These are phyloP conservation scores for Anolis apletophallus DNA, from an alignment of 2,797 vertebrate genomes.

Conservation along the genomic window DNA sequence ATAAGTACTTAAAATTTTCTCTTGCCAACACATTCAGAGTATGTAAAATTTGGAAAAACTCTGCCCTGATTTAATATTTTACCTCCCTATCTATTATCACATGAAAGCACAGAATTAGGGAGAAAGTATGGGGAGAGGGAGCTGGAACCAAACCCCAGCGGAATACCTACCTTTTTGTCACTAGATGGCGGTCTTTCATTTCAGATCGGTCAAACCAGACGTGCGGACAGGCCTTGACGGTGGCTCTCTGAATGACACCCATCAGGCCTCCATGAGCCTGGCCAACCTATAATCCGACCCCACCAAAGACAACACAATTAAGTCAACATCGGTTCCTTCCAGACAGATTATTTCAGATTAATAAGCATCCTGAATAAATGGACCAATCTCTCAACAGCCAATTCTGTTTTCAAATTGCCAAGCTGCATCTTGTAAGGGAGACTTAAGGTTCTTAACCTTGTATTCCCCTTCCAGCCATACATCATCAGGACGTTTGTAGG, in stretches of 20 bases:
- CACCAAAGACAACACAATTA: neutral
- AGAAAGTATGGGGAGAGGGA: neutral
- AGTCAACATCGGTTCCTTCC: neutral
- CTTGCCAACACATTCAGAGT: neutral
- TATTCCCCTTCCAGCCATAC: no score
- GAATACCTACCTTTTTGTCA: slow-evolving; percentile 85
- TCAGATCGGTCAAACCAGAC: slow-evolving; percentile 97
- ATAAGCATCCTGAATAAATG: neutral
- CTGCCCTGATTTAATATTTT: neutral
- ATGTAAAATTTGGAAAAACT: neutral
- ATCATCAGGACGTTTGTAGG: no score
- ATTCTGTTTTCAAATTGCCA: neutral
- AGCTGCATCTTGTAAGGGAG: neutral
- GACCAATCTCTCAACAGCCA: neutral
- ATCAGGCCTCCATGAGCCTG: slow-evolving; percentile 92
- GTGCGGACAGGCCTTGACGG: slow-evolving; percentile 91
- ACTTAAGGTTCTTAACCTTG: neutral
- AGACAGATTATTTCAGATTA: neutral
- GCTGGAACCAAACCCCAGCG: no score
- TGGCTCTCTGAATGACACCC: slow-evolving; percentile 93
- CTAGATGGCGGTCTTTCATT: slow-evolving; percentile 91
- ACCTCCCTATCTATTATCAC: neutral
- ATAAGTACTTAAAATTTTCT: neutral
- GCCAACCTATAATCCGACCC: slow-evolving; percentile 85
- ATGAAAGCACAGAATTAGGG: neutral